Conservation (phyloP, 2,113 vertebrate genomes). For the Calidris pugnax region DNA sequence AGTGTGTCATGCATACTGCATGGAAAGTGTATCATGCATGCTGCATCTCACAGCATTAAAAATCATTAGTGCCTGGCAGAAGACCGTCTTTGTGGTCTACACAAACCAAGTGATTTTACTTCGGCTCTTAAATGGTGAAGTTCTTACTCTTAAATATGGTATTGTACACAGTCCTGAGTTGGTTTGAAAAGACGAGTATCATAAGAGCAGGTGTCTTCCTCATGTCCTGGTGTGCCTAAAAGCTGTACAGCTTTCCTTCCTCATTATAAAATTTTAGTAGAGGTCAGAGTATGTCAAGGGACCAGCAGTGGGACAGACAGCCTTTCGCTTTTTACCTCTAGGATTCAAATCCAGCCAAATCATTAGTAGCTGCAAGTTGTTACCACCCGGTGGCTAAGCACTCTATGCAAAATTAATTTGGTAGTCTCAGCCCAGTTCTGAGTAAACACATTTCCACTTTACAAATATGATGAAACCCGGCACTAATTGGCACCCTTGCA, state of each 20-base stretch:
- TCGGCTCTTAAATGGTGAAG: background rate
- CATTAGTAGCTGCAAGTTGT: constrained; percentile 17
- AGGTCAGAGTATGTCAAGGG: background rate
- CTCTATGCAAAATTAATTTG: background rate
- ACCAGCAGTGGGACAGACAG: background rate
- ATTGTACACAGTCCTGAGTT: fast-evolving
- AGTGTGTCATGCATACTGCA: background rate
- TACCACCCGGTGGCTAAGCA: background rate
- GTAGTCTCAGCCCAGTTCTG: background rate
- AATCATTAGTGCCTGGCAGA: background rate
- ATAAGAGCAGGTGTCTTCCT: background rate
- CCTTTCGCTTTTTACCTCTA: background rate
- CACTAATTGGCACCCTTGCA: constrained; percentile 49
- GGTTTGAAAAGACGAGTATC: background rate
- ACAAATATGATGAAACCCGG: constrained; percentile 36
- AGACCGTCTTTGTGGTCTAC: background rate
- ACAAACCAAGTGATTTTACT: background rate
- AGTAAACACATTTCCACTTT: constrained; percentile 23
- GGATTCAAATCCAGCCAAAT: background rate
- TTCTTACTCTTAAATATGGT: background rate
- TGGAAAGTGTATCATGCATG: background rate
- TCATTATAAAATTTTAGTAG: background rate
- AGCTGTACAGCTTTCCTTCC: background rate
- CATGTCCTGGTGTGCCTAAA: background rate
- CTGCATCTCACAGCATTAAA: background rate